Conservation (phyloP, 2,888 invertebrate species). For the Macroteleia sp. region DNA sequence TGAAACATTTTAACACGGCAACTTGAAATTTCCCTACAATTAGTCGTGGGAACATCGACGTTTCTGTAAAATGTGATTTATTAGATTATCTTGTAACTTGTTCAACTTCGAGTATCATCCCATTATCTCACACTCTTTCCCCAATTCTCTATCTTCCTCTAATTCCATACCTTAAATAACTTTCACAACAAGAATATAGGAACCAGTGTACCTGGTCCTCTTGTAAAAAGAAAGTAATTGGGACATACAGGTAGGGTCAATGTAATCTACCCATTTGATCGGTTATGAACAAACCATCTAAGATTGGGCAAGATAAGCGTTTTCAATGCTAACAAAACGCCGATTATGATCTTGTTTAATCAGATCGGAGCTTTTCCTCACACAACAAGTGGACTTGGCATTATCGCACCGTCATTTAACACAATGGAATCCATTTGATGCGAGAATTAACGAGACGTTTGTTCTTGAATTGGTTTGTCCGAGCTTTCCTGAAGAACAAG, state of each 20-base stretch:
- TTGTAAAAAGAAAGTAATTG: constrained; percentile 18
- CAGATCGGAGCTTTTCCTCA: not conserved
- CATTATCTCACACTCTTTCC: too few relatives aligned
- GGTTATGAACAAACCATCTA: constrained; percentile 14
- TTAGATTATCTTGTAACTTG: too few relatives aligned
- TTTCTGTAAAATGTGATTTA: too few relatives aligned
- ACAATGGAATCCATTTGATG: not conserved
- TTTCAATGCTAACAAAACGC: not conserved
- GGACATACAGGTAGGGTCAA: constrained; percentile 5
- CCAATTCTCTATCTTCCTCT: not conserved
- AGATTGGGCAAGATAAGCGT: constrained; percentile 14
- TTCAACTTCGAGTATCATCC: too few relatives aligned
- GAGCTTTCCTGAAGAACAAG: too few relatives aligned
- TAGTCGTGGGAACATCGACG: too few relatives aligned
- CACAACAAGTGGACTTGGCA: constrained; percentile 11
- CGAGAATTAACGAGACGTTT: constrained; percentile 9
- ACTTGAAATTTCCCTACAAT: not conserved
- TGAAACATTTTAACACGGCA: too few relatives aligned
- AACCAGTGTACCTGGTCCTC: not conserved
- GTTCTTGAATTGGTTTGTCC: not conserved
- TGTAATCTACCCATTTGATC: constrained; percentile 18
- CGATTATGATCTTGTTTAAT: constrained; percentile 5
- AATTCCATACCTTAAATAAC: too few relatives aligned
- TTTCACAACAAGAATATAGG: too few relatives aligned
- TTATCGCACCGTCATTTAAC: constrained; percentile 3